Evolutionary conservation across 2,888 invertebrate species (phyloP), one percentile per base, ranked within the genome.

Genomic region (Pammene aurita): DNA sequence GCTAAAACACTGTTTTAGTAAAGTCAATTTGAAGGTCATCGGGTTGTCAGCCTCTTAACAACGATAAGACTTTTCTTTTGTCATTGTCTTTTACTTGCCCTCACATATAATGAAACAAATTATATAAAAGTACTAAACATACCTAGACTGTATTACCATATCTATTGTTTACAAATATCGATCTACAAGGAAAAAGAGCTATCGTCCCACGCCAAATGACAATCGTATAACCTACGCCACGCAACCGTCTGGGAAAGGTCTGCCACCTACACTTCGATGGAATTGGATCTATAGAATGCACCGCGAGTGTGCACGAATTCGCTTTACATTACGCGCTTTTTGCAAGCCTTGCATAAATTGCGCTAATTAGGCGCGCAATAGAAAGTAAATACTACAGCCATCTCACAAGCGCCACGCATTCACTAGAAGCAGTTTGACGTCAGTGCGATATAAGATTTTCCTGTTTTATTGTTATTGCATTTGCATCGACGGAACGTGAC

Each of bases 131-230:
- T 26, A 54, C 42, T 52, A 52, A 41, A 56, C 10, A 35, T 4
- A 16, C 16, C 26, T 50, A 50, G 16, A 35, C 56, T 42, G 16
- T n/a, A 46, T 55, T 48, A 58, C 35, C 63, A 68, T 54, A 16
- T 38, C 18, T 48, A 41, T 64, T 69, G 60, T 69, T 55, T 16
- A 65, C 55, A 65, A 68, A 68, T 68, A 67, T 60, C 52, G n/a
- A 64, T 48, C 58, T 60, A 69, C 14, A 60, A 69, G 69, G 69
- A 69, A 69, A 69, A 69, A 52, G 46, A 46, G 46, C 60, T 50
- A 57, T 65, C 44, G 38, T 69, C 69, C 69, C 69, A 69, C 69
- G 65, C 58, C 16, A 62, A 67, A 57, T 60, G 60, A 64, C 67
- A 52, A 44, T 44, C 1, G 16, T 44, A 46, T 26, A 44, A 38